Conservation (phyloP, 2,797 vertebrate species). For the Leucoraja ocellata region DNA sequence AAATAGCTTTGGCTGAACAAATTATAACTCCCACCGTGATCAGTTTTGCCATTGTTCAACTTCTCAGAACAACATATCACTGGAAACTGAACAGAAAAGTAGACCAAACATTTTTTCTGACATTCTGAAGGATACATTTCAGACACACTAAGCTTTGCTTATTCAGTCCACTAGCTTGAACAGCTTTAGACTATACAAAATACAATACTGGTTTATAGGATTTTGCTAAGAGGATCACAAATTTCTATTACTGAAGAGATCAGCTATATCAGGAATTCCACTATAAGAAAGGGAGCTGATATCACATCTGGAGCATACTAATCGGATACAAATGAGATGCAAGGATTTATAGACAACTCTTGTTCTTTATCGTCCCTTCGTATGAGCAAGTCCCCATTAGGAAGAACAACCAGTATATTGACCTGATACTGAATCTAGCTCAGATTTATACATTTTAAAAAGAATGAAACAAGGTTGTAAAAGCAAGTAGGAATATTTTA, state of each 20-base stretch:
- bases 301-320: neutral
- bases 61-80: neutral
- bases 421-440: neutral
- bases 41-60: neutral
- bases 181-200: neutral
- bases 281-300: neutral
- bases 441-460: neutral
- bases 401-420: neutral
- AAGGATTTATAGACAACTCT: neutral
- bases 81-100: neutral
- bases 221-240: neutral
- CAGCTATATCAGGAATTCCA: neutral
- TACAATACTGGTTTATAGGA: neutral
- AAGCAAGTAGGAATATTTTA: neutral
- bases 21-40: neutral
- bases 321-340: neutral
- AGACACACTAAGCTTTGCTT: neutral
- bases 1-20: neutral
- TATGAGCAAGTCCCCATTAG: too few species aligned
- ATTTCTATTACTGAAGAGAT: slow-evolving; percentile 9
- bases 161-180: neutral
- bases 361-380: neutral
- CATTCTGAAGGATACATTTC: neutral
- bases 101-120: neutral
- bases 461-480: neutral